Percentiles rank a stretch among this genome's conserved stretches.
phyloP scores from a whole-genome alignment of 2,888 invertebrate species.

The Volucella inflata region DNA sequence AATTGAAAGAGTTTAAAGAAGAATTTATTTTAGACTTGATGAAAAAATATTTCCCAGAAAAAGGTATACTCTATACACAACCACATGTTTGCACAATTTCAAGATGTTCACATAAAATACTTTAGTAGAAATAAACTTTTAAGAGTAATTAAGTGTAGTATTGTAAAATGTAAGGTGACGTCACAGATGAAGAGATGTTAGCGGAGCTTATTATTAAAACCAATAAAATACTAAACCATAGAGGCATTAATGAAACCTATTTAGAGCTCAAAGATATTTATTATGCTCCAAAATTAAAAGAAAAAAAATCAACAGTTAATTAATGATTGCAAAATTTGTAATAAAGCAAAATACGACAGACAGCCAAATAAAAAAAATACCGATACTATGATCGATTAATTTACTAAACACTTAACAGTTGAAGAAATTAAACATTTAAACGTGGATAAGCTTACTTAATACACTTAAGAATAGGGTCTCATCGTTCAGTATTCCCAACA shows the following conservation, averaged over 20 bases:
- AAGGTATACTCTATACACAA: too few relatives aligned
- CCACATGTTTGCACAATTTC: too few relatives aligned
- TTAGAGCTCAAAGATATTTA: too few relatives aligned
- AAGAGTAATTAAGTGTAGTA: slow-evolving; percentile 33
- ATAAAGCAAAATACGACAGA: slow-evolving; percentile 34
- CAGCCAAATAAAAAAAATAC: slow-evolving; percentile 28
- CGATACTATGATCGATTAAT: too few relatives aligned
- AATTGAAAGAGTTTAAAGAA: too few relatives aligned
- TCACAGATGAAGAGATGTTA: slow-evolving; percentile 43
- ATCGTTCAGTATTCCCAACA: too few relatives aligned
- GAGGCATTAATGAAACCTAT: slow-evolving; percentile 45
- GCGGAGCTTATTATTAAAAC: slow-evolving; percentile 6
- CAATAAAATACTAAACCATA: slow-evolving; percentile 35
- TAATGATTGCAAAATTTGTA: slow-evolving; percentile 49
- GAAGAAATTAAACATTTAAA: too few relatives aligned
- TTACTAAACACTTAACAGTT: too few relatives aligned
- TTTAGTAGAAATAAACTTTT: slow-evolving; percentile 48
- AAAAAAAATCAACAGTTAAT: slow-evolving; percentile 30
- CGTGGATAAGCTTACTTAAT: too few relatives aligned
- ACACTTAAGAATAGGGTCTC: too few relatives aligned
- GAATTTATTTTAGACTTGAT: too few relatives aligned
- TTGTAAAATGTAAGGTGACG: slow-evolving; percentile 36
- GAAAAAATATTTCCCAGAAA: too few relatives aligned
- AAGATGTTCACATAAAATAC: slow-evolving; percentile 29
- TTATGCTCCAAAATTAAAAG: slow-evolving; percentile 43